phyloP scores from a whole-genome alignment of 2,113 vertebrate species.

The Epinephelus fuscoguttatus region DNA sequence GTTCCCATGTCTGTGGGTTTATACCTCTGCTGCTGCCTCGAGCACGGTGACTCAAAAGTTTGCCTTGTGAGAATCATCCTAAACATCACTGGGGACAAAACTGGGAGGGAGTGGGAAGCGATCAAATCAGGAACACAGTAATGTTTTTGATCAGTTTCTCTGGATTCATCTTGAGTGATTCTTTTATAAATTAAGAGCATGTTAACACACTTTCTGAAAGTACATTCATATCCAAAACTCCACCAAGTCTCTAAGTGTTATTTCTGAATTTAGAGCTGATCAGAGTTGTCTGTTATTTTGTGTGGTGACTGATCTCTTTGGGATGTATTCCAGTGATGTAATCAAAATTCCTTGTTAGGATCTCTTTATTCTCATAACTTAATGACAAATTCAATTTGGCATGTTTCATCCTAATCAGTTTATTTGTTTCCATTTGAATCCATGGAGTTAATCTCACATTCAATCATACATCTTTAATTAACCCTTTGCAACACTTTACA shows the following conservation, averaged over 20 bases:
- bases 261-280: slow-evolving; percentile 29
- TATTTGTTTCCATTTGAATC: background rate
- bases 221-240: background rate
- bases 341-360: slow-evolving; percentile 2
- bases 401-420: slow-evolving; percentile 24
- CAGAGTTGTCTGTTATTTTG: background rate
- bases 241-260: slow-evolving; percentile 7
- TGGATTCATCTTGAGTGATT: background rate
- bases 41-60: slow-evolving; percentile 73
- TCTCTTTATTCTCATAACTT: slow-evolving; percentile 3
- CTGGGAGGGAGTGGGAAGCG: slow-evolving; percentile 4
- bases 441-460: background rate
- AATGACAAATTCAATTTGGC: background rate
- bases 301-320: slow-evolving; percentile 33
- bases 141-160: background rate
- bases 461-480: slow-evolving; percentile 22
- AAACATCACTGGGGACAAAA: slow-evolving; percentile 42
- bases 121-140: slow-evolving; percentile 26
- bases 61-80: slow-evolving; percentile 79
- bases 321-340: slow-evolving; percentile 14
- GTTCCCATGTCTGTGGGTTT: slow-evolving; percentile 75
- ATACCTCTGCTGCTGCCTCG: slow-evolving; percentile 78
- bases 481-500: background rate
- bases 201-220: slow-evolving; percentile 22
- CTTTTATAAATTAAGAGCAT: background rate